phyloP scores from a whole-genome alignment of 1,140 invertebrate genomes.

The Drosophila sturtevanti region DNA sequence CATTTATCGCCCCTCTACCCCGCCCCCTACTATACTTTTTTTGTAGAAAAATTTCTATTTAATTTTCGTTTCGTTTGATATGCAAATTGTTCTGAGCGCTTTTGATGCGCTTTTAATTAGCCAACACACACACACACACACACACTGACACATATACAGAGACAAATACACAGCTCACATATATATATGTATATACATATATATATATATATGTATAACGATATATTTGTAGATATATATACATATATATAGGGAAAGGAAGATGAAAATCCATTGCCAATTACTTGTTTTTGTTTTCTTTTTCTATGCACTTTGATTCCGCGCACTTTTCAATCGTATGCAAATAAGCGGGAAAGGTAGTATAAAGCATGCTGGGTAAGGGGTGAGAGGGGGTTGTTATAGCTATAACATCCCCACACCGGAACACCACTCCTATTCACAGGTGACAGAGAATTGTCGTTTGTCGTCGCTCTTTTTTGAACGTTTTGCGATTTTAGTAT shows the following conservation, averaged over 20 bases:
- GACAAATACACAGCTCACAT: not conserved
- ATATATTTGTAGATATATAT: not conserved
- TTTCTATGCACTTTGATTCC: conserved; percentile 59
- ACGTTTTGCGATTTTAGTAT: conserved; percentile 58
- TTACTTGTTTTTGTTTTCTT: conserved; percentile 49
- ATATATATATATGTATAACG: not conserved
- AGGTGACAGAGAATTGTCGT: conserved; percentile 31
- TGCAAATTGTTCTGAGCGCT: conserved; percentile 47
- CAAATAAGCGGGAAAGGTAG: conserved; percentile 36
- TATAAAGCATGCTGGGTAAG: not conserved
- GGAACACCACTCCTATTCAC: conserved; percentile 13
- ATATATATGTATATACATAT: not conserved
- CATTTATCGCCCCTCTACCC: not conserved
- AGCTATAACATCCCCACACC: not conserved
- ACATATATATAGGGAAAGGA: not conserved
- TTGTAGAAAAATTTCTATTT: conserved; percentile 40
- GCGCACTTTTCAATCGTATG: conserved; percentile 38
- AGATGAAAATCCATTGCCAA: conserved; percentile 52
- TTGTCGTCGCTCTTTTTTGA: conserved; percentile 22
- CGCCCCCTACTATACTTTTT: not conserved
- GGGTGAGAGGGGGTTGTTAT: too few relatives aligned
- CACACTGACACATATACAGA: not conserved
- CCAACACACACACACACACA: not conserved
- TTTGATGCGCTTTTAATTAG: conserved; percentile 63
- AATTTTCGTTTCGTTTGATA: conserved; percentile 55